Evolutionary conservation across 2,888 invertebrate species (phyloP).

Genomic region (Rhamnusium bicolor): DNA sequence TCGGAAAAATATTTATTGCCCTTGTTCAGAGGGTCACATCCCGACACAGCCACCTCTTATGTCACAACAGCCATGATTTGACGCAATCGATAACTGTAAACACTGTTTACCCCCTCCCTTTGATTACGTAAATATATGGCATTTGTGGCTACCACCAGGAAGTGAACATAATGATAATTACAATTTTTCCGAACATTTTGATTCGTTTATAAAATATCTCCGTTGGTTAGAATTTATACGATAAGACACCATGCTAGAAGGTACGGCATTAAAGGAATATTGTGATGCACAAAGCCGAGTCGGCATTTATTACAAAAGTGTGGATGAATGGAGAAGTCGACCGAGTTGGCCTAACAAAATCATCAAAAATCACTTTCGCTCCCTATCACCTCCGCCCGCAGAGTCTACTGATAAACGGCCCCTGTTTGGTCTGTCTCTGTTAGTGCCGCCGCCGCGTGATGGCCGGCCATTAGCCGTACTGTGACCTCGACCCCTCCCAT

Average conservation of each 20-base stretch:
- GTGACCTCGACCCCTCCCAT: conserved; percentile 63
- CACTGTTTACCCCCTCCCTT: not conserved
- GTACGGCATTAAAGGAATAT: conserved; percentile 34
- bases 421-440: conserved; percentile 61
- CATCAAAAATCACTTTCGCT: conserved; percentile 64
- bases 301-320: conserved; percentile 58
- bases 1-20: not conserved
- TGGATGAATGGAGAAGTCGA: conserved; percentile 60
- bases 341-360: conserved; percentile 50
- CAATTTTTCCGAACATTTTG: not conserved
- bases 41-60: not conserved
- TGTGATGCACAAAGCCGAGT: conserved; percentile 64
- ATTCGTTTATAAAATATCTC: not conserved
- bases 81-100: too few species aligned
- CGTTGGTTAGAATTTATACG: not conserved
- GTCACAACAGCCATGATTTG: not conserved
- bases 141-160: not conserved
- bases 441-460: conserved; percentile 64
- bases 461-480: conserved; percentile 67
- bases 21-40: not conserved
- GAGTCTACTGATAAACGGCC: conserved; percentile 65
- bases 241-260: not conserved
- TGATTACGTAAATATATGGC: not conserved
- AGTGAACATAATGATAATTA: not conserved
- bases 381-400: conserved; percentile 67